A percentile compares a stretch with the other conserved stretches of the same genome.
These are phyloP conservation scores for Stichopus horrens DNA, from an alignment of 53 echinoderm and acorn worm species.

Conservation along the genomic window DNA sequence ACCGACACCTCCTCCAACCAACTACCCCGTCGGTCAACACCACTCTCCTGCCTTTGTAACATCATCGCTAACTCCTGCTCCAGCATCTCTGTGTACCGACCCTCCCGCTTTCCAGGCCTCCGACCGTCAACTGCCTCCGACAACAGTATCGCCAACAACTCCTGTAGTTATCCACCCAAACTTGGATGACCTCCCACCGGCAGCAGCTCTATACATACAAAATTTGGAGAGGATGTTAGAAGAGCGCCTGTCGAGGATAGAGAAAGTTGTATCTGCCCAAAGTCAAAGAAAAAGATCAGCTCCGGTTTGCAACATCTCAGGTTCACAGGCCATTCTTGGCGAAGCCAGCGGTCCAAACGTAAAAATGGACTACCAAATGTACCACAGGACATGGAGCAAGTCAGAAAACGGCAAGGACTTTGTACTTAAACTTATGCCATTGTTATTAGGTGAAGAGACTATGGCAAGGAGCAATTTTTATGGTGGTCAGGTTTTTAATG, in stretches of 20 bases:
- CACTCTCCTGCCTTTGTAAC: background rate
- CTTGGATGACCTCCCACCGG: conserved; percentile 4
- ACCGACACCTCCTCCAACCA: background rate
- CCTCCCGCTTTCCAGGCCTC: background rate
- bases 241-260: background rate
- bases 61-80: background rate
- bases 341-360: background rate
- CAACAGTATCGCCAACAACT: background rate
- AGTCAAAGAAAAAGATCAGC: background rate
- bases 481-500: conserved; percentile 36
- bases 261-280: background rate
- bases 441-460: background rate
- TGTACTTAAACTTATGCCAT: background rate
- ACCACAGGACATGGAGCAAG: background rate
- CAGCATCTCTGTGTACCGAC: background rate
- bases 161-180: background rate
- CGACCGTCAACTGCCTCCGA: no score
- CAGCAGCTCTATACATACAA: background rate
- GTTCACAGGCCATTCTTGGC: background rate
- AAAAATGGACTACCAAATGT: background rate
- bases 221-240: background rate
- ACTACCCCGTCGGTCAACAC: background rate
- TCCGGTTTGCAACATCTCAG: background rate
- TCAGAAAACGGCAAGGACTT: background rate
- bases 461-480: conserved; percentile 28